Base-by-base conservation (phyloP, 2,888 invertebrate genomes). In the Prenolepis imparis region DNA sequence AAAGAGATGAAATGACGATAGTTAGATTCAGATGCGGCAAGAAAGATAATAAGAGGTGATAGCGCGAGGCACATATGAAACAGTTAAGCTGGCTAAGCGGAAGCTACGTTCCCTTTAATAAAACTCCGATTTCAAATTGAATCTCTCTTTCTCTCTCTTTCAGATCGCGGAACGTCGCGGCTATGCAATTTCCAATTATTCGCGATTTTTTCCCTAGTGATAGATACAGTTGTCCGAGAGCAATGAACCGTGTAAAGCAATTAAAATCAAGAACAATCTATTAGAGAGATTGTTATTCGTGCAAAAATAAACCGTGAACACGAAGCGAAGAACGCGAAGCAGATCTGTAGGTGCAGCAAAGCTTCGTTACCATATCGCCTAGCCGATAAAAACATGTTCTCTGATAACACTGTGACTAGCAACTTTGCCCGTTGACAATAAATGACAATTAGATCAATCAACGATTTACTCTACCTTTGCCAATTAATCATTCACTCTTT, bases 371-470 rank as follows among this genome's bases (percentile, higher is more conserved):
- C 84, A 74, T 89, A 89, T 88, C n/a, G 2, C 80, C 61, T 52
- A n/a, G 59, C 82, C 83, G 90, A 90, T 90, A 90, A 90, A 86
- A 86, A 72, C 88, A 66, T 87, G 86, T 89, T 86, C 66, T 15
- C 52, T 63, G 90, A 90, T 90, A 90, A 88, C 78, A 61, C 52
- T 72, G 66, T 52, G 64, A 75, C 74, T 66, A 70, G 83, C 70
- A 66, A 86, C 73, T 68, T 81, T 59, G 52, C 70, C 41, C 59
- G 74, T 57, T 85, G 84, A 84, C 86, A 83, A 72, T 80, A 63
- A 87, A 77, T 84, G 77, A 82, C 84, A 87, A 87, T 84, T 75
- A 48, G 80, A 70, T 63, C 72, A 61, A 70, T 83, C 75, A 77
- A 67, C 61, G 66, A 67, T 74, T 61, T 64, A 66, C 41, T 75